These are phyloP conservation scores for Perodicticus potto DNA, from an alignment of 2,797 vertebrate genomes.

Conservation along the genomic window DNA sequence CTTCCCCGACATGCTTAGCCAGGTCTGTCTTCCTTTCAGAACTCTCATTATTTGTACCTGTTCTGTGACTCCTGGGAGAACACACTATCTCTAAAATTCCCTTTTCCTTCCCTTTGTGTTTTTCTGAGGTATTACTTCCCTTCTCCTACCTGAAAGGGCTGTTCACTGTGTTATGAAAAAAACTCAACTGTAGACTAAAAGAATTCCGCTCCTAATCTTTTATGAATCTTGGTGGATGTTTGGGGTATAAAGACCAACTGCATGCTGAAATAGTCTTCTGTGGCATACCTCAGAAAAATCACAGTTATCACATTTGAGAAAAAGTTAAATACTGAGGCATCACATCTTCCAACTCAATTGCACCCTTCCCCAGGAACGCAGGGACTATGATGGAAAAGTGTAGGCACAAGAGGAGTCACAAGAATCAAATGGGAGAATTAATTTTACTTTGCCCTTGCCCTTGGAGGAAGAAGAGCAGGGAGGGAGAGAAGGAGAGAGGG, in stretches of 20 bases:
- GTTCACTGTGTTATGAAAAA: constrained; percentile 67
- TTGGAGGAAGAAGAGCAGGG: not conserved
- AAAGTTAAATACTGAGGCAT: constrained; percentile 19
- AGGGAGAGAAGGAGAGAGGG: not conserved
- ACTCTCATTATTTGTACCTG: constrained; percentile 83
- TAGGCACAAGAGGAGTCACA: not conserved
- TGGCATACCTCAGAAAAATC: constrained; percentile 73
- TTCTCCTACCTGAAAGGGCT: constrained; percentile 38
- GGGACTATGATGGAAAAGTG: not conserved
- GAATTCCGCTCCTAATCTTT: constrained; percentile 67
- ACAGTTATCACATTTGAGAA: constrained; percentile 78
- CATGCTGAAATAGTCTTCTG: constrained; percentile 66
- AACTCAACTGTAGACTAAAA: constrained; percentile 41
- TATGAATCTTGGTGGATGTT: constrained; percentile 69
- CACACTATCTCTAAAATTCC: constrained; percentile 70
- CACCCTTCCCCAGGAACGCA: not conserved
- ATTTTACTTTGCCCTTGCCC: not conserved
- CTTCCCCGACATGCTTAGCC: constrained; percentile 79
- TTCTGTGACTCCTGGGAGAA: constrained; percentile 83
- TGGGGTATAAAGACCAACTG: constrained; percentile 75
- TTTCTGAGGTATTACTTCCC: constrained; percentile 69
- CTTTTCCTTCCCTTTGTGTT: constrained; percentile 70
- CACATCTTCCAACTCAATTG: not conserved
- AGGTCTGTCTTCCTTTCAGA: constrained; percentile 83
- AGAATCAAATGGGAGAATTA: not conserved